Evolutionary conservation across 1,140 invertebrate genomes (phyloP).

Genomic region (Bombus impatiens): DNA sequence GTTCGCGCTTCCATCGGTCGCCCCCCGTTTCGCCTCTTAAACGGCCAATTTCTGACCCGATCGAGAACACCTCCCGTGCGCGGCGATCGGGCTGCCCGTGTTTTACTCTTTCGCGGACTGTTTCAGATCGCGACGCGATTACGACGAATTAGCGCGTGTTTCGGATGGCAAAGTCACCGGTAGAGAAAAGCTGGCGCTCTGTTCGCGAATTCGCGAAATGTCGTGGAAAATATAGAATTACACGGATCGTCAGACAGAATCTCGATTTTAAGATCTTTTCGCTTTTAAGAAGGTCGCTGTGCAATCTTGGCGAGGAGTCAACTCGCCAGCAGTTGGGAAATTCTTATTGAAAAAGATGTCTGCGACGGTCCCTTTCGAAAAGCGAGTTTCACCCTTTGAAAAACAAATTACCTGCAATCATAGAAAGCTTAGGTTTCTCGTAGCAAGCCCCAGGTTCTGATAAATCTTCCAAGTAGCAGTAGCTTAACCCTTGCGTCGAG

Average conservation of each 20-base stretch:
- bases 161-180: neutral
- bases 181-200: neutral
- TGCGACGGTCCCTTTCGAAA: neutral
- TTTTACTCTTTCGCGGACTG: neutral
- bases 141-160: neutral
- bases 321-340: neutral
- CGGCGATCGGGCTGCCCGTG: neutral
- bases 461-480: neutral
- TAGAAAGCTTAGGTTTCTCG: neutral
- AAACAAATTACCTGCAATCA: neutral
- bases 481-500: neutral
- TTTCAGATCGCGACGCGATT: neutral
- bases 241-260: neutral
- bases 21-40: neutral
- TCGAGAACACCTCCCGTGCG: conserved; percentile 1
- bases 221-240: neutral
- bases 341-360: neutral
- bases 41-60: conserved; percentile 29
- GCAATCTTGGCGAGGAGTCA: neutral
- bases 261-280: neutral
- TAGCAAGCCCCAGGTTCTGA: neutral
- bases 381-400: no score
- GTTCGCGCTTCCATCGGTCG: neutral
- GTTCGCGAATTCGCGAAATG: neutral
- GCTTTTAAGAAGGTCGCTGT: rapidly evolving